phyloP scores from a whole-genome alignment of 2,113 vertebrate species.

The Brevimyrus niger region DNA sequence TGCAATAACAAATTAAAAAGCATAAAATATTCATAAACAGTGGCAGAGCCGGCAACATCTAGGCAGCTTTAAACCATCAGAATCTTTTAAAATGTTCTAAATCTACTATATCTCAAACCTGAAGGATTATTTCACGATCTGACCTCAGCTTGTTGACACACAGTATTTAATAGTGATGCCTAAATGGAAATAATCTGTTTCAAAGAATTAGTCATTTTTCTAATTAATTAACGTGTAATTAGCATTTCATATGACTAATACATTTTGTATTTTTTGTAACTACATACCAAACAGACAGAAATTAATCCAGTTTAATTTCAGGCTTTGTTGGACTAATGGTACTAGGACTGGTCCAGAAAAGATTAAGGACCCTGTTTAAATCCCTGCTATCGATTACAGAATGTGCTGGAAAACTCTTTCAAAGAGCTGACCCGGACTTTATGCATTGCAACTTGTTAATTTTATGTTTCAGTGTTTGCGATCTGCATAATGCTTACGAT shows the following conservation, averaged over 20 bases:
- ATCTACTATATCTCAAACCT: background rate
- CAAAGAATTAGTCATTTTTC: conserved; percentile 5
- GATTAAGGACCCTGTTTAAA: conserved; percentile 10
- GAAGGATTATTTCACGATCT: background rate
- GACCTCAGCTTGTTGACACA: background rate
- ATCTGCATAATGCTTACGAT: conserved; percentile 15
- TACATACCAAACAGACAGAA: background rate
- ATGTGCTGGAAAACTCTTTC: background rate
- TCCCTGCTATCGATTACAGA: conserved; percentile 18
- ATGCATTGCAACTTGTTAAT: background rate
- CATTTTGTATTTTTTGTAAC: conserved; percentile 2
- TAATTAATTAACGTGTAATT: conserved; percentile 20
- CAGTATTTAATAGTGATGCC: background rate
- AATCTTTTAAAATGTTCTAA: background rate
- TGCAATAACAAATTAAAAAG: conserved; percentile 7
- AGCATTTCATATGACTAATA: conserved; percentile 3
- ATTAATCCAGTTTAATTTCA: conserved; percentile 10
- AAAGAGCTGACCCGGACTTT: conserved; percentile 10
- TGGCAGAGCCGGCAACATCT: background rate
- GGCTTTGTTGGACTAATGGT: background rate
- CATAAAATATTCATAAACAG: conserved; percentile 3
- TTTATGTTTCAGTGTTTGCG: background rate
- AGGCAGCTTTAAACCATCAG: background rate
- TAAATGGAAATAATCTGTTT: conserved; percentile 2
- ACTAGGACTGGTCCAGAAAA: background rate